Percentiles rank a stretch among this genome's conserved stretches.
Conservation (phyloP, 2,113 vertebrate species). For the Taxidea taxus region DNA sequence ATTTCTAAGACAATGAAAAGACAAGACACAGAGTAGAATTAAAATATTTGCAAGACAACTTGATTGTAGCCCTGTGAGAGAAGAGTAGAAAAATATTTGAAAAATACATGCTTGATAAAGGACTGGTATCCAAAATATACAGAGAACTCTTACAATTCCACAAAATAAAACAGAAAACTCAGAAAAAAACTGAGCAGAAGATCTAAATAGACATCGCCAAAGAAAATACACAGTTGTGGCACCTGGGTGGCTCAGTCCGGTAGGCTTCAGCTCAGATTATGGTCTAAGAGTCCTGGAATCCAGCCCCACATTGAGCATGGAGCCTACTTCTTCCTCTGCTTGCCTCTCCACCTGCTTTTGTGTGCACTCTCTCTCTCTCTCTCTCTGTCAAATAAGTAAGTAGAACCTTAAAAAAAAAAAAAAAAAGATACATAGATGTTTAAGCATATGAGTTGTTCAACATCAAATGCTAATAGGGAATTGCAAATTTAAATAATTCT, state of each 20-base stretch:
- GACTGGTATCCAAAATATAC: neutral
- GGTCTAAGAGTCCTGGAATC: too few species aligned
- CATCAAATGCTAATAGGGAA: neutral
- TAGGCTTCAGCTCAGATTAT: too few species aligned
- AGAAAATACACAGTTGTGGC: neutral
- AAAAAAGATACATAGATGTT: too few species aligned
- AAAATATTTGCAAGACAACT: neutral
- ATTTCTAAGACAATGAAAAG: neutral
- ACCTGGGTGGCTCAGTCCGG: too few species aligned
- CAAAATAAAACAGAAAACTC: neutral
- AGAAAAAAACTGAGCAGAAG: neutral
- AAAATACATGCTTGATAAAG: neutral
- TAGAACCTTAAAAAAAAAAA: too few species aligned
- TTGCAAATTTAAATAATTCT: neutral
- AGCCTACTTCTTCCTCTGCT: too few species aligned
- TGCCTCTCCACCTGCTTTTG: too few species aligned
- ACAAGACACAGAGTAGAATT: neutral
- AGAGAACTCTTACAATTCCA: neutral
- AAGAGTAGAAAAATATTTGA: neutral
- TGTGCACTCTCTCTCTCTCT: too few species aligned
- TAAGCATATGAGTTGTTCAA: neutral
- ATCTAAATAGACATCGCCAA: neutral
- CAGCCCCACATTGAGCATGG: too few species aligned
- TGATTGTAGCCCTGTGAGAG: neutral
- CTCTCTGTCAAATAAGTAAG: too few species aligned